Evolutionary conservation across 2,797 vertebrate species (phyloP).

Genomic region (Yasuhikotakia modesta): DNA sequence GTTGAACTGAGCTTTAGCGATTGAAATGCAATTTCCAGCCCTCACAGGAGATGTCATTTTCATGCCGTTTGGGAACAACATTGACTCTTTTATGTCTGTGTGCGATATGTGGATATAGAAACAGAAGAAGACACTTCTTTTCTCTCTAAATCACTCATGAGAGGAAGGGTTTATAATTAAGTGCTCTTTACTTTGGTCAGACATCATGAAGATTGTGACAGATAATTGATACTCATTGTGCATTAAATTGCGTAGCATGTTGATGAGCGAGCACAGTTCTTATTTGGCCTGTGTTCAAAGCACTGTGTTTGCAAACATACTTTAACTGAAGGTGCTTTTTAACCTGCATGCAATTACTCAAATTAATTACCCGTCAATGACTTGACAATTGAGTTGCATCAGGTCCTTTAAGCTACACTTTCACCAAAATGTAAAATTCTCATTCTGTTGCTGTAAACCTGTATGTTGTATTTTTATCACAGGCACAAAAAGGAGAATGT

Average conservation of each 20-base stretch:
- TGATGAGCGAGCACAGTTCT: constrained; percentile 60
- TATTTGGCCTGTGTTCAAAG: constrained; percentile 24
- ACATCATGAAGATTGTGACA: constrained; percentile 25
- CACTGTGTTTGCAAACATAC: neutral
- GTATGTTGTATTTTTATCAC: neutral
- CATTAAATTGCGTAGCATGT: constrained; percentile 65
- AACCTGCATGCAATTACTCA: neutral
- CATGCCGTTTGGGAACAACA: constrained; percentile 35
- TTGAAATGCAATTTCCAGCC: constrained; percentile 26
- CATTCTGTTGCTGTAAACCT: neutral
- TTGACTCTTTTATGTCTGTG: constrained; percentile 52
- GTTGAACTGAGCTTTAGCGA: constrained; percentile 15
- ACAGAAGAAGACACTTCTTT: neutral
- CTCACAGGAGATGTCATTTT: constrained; percentile 52
- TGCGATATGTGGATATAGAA: constrained; percentile 28
- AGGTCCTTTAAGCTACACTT: neutral
- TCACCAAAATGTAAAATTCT: neutral
- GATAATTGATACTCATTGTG: constrained; percentile 60
- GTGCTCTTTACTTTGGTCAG: constrained; percentile 61
- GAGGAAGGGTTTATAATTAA: constrained; percentile 59
- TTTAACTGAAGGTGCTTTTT: neutral
- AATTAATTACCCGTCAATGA: neutral
- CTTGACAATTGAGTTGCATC: neutral
- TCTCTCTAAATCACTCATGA: neutral
- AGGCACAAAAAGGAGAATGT: too few relatives aligned